Base-by-base conservation (phyloP, 2,797 vertebrate species). In the Hipposideros larvatus region DNA sequence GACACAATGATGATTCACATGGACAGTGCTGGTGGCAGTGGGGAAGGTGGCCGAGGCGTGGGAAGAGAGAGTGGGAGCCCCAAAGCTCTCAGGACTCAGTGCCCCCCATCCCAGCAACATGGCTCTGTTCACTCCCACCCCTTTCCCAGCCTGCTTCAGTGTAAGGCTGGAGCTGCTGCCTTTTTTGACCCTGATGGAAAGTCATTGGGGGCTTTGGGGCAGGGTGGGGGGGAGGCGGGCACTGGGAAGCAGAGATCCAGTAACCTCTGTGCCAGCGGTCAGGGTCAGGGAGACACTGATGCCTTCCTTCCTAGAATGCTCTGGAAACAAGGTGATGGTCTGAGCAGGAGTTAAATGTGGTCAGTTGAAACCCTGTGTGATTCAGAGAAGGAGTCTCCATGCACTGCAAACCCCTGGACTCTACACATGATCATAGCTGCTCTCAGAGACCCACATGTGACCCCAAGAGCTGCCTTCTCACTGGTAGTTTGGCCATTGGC, bases 91-190 rank as follows among this genome's bases (percentile, higher is more conserved):
- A 34, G 94, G 53, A n/a, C 31, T 51, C 55, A 19, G n/a, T 24
- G 19, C 16, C 37, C 34, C 51, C 15, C 5, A 1, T 34, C 31
- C 26, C 74, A 46, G 0, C 55, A 13, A 0, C 1, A 1, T 9
- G 41, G 86, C 61, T 92, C 28, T 2, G 6, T 55, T 53, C 31
- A 43, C 9, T 8, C 15, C 28, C 46, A 53, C 1, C 22, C 28
- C 28, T 31, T 71, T 65, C 61, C 28, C 26, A 26, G 41, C 18
- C 48, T 59, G 65, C 10, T 21, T n/a, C 4, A 0, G 8, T 16
- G 53, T 63, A 37, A n/a, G 41, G 28, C 55, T 8, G 6, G 14
- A 34, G 43, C 57, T 18, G 26, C 78, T 59, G 66, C 43, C 51
- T 22, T 77, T 18, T 7, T 0, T 0, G 8, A 51, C 24, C 8